Percentiles rank a stretch among this genome's conserved stretches.
These are phyloP conservation scores for Strix aluco DNA, from an alignment of 2,113 vertebrate species.

Conservation along the genomic window DNA sequence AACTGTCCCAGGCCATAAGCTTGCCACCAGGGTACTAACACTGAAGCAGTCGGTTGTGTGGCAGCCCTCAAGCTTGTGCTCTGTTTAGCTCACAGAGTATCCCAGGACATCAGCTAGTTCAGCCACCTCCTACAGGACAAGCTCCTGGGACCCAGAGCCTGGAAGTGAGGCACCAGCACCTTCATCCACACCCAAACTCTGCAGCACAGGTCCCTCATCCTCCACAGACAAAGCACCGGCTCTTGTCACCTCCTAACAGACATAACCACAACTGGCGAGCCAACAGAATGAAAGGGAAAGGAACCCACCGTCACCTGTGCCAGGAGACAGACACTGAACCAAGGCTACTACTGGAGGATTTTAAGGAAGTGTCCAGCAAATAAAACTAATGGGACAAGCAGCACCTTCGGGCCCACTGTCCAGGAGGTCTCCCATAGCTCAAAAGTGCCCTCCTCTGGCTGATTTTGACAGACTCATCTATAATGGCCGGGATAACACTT, in stretches of 20 bases:
- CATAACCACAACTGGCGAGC: not conserved
- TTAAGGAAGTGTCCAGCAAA: not conserved
- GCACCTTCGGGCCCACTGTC: slow-evolving; percentile 16
- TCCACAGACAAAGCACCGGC: not conserved
- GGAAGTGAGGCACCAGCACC: not conserved
- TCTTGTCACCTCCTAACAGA: not conserved
- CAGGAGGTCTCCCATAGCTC: slow-evolving; percentile 58
- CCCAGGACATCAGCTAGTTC: not conserved
- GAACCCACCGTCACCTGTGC: not conserved
- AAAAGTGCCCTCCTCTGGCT: slow-evolving; percentile 73
- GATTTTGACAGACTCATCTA: slow-evolving; percentile 38
- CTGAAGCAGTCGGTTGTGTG: not conserved
- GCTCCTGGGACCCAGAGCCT: not conserved
- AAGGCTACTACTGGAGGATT: not conserved
- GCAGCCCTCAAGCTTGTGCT: not conserved
- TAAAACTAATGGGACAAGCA: not conserved
- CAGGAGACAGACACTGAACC: not conserved
- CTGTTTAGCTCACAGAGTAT: not conserved
- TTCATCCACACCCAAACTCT: not conserved
- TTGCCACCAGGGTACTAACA: not conserved
- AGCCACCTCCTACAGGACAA: not conserved
- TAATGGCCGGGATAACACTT: not conserved
- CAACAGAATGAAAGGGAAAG: not conserved
- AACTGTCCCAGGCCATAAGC: not conserved
- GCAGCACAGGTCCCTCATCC: not conserved